phyloP scores from a whole-genome alignment of 1,140 invertebrate species.

The Berghia stephanieae region DNA sequence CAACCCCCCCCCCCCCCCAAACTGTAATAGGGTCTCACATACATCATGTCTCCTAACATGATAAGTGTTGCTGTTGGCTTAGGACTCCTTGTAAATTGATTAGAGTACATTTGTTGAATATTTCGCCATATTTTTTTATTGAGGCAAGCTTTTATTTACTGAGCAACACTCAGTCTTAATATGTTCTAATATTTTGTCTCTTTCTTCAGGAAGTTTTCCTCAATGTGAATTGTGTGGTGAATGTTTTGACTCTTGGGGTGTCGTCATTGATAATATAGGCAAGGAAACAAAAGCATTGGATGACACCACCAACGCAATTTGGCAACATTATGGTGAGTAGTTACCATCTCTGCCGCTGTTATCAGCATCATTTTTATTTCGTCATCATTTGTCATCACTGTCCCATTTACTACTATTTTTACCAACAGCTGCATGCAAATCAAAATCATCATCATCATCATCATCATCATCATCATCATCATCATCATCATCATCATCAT shows the following conservation, averaged over 20 bases:
- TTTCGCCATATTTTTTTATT: no score
- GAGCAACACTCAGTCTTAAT: no score
- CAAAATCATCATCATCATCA: no score
- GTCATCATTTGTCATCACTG: neutral
- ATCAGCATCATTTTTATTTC: neutral
- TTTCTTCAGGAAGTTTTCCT: constrained; percentile 37
- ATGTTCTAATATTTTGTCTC: neutral
- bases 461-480: neutral
- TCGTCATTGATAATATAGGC: constrained; percentile 34
- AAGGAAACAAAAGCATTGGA: neutral
- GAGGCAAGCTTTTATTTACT: no score
- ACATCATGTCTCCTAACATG: no score
- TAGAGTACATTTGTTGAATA: no score
- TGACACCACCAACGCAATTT: constrained; percentile 9
- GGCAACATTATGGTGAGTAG: constrained; percentile 32
- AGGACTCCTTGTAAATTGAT: no score
- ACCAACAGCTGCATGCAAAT: no score
- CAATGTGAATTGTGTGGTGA: constrained; percentile 43
- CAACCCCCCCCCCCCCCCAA: no score
- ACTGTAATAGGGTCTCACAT: no score
- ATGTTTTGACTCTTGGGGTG: constrained; percentile 44
- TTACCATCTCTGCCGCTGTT: neutral
- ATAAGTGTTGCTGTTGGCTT: no score
- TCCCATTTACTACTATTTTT: no score
- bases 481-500: neutral